Percentiles rank a stretch among this genome's conserved stretches.
Conservation (phyloP, 2,888 invertebrate species). For the Leuctra nigra region DNA sequence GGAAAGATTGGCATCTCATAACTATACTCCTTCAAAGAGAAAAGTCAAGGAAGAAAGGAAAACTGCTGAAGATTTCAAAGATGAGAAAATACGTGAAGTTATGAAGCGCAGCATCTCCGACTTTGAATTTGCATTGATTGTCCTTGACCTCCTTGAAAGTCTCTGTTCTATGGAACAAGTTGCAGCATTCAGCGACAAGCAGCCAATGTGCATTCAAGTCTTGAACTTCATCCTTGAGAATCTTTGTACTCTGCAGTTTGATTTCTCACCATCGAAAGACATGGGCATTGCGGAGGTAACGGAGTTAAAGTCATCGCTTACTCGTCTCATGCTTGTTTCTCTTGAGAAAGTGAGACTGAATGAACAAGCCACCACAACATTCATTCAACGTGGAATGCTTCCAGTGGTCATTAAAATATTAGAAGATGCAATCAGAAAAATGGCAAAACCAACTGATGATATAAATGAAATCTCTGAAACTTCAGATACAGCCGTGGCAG, state of each 20-base stretch:
- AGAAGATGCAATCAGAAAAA: conserved; percentile 45
- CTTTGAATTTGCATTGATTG: conserved; percentile 51
- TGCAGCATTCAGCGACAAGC: conserved; percentile 28
- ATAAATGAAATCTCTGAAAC: not conserved
- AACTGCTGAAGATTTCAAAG: conserved; percentile 46
- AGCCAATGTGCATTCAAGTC: conserved; percentile 50
- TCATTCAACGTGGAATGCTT: conserved; percentile 54
- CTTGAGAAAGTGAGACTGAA: conserved; percentile 46
- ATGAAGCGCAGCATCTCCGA: conserved; percentile 47
- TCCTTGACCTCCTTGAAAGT: conserved; percentile 45
- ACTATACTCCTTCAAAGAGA: conserved; percentile 38
- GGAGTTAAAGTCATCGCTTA: conserved; percentile 48
- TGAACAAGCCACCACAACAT: conserved; percentile 44
- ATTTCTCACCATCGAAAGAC: conserved; percentile 39
- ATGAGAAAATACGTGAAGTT: conserved; percentile 46
- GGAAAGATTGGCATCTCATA: conserved; percentile 28
- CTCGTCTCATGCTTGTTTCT: conserved; percentile 50
- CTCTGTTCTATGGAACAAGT: conserved; percentile 25
- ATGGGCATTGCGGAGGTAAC: conserved; percentile 38
- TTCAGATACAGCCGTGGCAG: not conserved
- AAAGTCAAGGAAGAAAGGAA: conserved; percentile 30
- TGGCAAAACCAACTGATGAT: not conserved
- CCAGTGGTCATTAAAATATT: conserved; percentile 53
- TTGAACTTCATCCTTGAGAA: conserved; percentile 54
- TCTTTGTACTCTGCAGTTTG: conserved; percentile 54